phyloP scores from a whole-genome alignment of 2,888 invertebrate genomes.

The Harpalus rubripes region DNA sequence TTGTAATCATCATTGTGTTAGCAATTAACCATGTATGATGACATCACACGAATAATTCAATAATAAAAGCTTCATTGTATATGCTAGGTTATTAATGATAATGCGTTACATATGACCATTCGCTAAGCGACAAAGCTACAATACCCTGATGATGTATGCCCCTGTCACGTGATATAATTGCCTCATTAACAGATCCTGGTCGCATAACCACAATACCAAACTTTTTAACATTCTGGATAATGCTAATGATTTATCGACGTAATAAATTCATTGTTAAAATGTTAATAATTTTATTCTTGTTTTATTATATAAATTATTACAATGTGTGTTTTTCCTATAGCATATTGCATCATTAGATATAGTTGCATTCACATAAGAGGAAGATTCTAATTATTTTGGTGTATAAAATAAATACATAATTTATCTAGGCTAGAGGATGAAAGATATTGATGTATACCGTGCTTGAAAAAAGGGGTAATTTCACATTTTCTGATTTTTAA shows the following conservation, averaged over 20 bases:
- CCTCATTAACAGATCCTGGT: slow-evolving; percentile 50
- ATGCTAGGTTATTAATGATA: slow-evolving; percentile 49
- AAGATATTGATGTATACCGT: no score
- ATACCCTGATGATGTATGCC: slow-evolving; percentile 37
- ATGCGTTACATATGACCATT: slow-evolving; percentile 41
- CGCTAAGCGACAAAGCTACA: slow-evolving; percentile 16
- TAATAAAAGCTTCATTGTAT: slow-evolving; percentile 49
- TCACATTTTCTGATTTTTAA: no score
- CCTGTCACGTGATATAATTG: slow-evolving; percentile 46
- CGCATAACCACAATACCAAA: not conserved
- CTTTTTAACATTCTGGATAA: not conserved
- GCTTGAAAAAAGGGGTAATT: no score
- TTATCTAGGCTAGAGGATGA: no score
- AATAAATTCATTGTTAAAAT: not conserved
- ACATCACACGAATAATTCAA: slow-evolving; percentile 31
- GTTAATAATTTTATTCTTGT: not conserved
- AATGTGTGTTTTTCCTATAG: not conserved
- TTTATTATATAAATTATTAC: not conserved
- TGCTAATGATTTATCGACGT: not conserved
- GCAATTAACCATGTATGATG: slow-evolving; percentile 27
- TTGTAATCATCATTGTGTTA: slow-evolving; percentile 24
- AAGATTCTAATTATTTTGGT: no score
- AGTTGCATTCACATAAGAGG: not conserved
- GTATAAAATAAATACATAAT: no score
- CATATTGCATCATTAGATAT: not conserved